Evolutionary conservation across 2,113 vertebrate genomes (phyloP).

Genomic region (Lynx canadensis): DNA sequence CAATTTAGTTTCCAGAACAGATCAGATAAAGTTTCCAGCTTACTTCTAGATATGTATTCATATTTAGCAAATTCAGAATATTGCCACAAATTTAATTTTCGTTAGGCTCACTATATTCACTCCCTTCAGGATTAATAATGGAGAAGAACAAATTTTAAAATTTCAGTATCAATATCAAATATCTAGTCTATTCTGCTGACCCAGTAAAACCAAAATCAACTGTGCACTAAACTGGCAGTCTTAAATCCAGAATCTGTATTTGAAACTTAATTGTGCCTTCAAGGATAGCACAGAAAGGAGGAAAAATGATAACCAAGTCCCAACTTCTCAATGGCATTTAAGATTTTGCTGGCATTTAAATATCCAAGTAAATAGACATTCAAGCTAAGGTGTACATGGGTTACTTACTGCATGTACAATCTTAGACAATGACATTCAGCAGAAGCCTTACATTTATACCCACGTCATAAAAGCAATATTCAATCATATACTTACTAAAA

Average conservation of each 20-base stretch:
- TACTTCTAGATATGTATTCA: neutral
- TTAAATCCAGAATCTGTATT: constrained; percentile 3
- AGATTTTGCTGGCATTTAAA: constrained; percentile 7
- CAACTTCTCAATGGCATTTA: neutral
- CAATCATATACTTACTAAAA: constrained; percentile 28
- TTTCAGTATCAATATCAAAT: neutral
- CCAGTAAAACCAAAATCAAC: neutral
- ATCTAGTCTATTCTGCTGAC: constrained; percentile 3
- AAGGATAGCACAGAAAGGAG: neutral
- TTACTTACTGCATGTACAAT: neutral
- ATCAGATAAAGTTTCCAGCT: neutral
- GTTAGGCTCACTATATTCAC: neutral
- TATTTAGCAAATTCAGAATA: neutral
- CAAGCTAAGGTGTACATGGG: neutral
- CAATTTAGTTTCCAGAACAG: neutral
- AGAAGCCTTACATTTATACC: neutral
- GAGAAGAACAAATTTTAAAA: constrained; percentile 26
- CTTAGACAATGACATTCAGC: neutral
- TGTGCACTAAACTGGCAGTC: constrained; percentile 25
- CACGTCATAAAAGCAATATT: neutral
- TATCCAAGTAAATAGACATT: constrained; percentile 3
- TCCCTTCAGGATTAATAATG: neutral
- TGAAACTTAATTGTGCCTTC: constrained; percentile 22
- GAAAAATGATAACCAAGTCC: neutral
- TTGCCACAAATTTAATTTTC: constrained; percentile 27